Conservation (phyloP, 1,140 invertebrate species). For the Caenorhabditis elegans region WBcel235 BX284605.5:12067001-12067500, state of each 20-base stretch:
- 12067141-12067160: slow-evolving; percentile 69
- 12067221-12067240: slow-evolving; percentile 78
- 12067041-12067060: slow-evolving; percentile 82
- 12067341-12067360: slow-evolving; percentile 82
- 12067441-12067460: slow-evolving; percentile 78
- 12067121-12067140: neutral
- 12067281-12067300: neutral
- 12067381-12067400: neutral
- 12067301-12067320: slow-evolving; percentile 75
- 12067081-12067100: slow-evolving; percentile 94
- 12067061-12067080: slow-evolving; percentile 89
- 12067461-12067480: slow-evolving; percentile 88
- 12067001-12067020: slow-evolving; percentile 76
- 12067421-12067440: slow-evolving; percentile 79
- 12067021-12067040: no score
- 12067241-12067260: slow-evolving; percentile 93
- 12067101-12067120: slow-evolving; percentile 75
- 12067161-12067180: slow-evolving; percentile 89
- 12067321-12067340: slow-evolving; percentile 76
- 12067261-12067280: slow-evolving; percentile 75
- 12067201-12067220: slow-evolving; percentile 67
- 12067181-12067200: slow-evolving; percentile 75
- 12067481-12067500: no score
- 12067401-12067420: slow-evolving; percentile 73
- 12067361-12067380: neutral